phyloP scores from a whole-genome alignment of 1,140 invertebrate genomes.

The Colletes latitarsis region DNA sequence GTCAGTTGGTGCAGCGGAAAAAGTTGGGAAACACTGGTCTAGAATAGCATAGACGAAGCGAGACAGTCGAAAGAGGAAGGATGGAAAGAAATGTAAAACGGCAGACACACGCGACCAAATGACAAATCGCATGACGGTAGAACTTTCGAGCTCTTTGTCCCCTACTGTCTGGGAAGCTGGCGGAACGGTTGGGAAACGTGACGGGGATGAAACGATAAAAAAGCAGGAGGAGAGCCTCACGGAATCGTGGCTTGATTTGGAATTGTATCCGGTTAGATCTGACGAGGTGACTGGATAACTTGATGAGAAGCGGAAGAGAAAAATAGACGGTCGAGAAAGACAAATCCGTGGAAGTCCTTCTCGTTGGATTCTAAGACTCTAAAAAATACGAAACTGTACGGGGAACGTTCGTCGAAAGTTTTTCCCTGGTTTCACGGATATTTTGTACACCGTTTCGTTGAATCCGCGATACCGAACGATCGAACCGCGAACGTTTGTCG shows the following conservation, averaged over 20 bases:
- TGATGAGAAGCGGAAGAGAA: not conserved
- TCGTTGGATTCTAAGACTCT: no score
- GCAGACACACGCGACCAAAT: slow-evolving; percentile 28
- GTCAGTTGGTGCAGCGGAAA: not conserved
- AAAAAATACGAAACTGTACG: not conserved
- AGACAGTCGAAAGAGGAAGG: not conserved
- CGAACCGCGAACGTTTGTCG: not conserved
- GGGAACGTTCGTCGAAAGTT: not conserved
- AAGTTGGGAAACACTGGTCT: slow-evolving; percentile 20
- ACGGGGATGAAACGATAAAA: slow-evolving; percentile 40
- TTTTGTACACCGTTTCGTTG: no score
- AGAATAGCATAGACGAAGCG: not conserved
- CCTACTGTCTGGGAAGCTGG: slow-evolving; percentile 7
- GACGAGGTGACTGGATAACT: slow-evolving; percentile 10
- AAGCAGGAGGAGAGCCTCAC: not conserved
- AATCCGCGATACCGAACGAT: no score
- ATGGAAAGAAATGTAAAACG: slow-evolving; percentile 4
- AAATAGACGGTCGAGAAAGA: not conserved
- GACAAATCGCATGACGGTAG: slow-evolving; percentile 34
- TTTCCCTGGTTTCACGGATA: no score
- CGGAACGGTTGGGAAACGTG: slow-evolving; percentile 15
- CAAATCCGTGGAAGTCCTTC: not conserved
- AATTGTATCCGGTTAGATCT: slow-evolving; percentile 28
- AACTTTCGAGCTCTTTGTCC: slow-evolving; percentile 47
- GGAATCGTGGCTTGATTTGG: slow-evolving; percentile 33